Evolutionary conservation across 1,140 invertebrate genomes (phyloP).

Genomic region (Plectus sambesii): DNA sequence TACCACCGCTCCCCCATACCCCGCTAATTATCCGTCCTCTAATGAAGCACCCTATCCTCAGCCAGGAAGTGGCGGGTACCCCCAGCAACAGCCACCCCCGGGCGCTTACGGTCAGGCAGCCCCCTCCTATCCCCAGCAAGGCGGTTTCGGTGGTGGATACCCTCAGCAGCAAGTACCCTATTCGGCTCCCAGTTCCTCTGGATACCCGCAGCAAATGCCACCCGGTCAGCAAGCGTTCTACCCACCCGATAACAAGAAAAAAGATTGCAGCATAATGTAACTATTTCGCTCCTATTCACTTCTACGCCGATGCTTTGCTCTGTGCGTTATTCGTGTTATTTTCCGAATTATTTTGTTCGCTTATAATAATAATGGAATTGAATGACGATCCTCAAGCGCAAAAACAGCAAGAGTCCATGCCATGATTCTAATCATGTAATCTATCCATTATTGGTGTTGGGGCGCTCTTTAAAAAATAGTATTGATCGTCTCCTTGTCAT

Average conservation of each 20-base stretch:
- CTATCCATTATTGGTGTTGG: no score
- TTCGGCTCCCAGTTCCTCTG: slow-evolving; percentile 1
- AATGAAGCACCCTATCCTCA: slow-evolving; percentile 7
- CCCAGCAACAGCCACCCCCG: slow-evolving; percentile 6
- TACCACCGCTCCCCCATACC: slow-evolving; percentile 6
- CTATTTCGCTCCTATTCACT: no score
- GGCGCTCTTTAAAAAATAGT: no score
- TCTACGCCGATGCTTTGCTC: no score
- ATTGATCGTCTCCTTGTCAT: no score
- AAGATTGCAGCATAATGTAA: slow-evolving; percentile 26
- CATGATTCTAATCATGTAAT: no score
- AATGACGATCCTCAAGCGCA: no score
- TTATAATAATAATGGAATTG: no score
- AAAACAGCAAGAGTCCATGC: no score
- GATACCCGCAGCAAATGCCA: slow-evolving; percentile 13
- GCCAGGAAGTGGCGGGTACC: slow-evolving; percentile 5
- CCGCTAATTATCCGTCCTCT: slow-evolving; percentile 9
- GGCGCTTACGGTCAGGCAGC: not conserved
- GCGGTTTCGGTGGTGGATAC: not conserved
- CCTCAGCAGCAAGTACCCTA: slow-evolving; percentile 12
- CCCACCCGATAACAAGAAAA: slow-evolving; percentile 28
- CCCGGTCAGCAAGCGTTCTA: slow-evolving; percentile 23
- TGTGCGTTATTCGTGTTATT: no score
- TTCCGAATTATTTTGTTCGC: no score
- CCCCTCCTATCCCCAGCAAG: slow-evolving; percentile 5